A percentile compares a stretch with the other conserved stretches of the same genome.
These are phyloP conservation scores for Apomyelois bistriatella DNA, from an alignment of 2,888 invertebrate genomes.

Conservation along the genomic window DNA sequence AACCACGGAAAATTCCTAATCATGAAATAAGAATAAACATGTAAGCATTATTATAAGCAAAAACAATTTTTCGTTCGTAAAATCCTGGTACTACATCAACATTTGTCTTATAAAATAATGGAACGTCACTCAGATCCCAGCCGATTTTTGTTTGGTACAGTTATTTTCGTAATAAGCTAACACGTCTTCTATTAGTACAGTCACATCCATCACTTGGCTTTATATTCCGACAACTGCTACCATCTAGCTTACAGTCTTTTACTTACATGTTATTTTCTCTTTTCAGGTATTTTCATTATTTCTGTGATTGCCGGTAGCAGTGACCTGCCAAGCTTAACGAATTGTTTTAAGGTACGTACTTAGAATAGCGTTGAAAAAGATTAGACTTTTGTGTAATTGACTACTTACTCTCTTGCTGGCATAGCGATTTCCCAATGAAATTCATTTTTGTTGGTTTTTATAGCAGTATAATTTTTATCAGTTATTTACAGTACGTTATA, in stretches of 20 bases:
- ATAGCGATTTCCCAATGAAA: too few relatives aligned
- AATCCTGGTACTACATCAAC: slow-evolving; percentile 41
- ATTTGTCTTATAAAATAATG: slow-evolving; percentile 73
- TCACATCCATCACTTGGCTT: slow-evolving; percentile 55
- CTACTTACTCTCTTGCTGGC: too few relatives aligned
- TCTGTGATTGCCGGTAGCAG: neutral
- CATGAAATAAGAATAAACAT: neutral
- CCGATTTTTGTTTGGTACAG: slow-evolving; percentile 57
- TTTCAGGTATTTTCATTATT: neutral
- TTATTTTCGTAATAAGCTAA: slow-evolving; percentile 69
- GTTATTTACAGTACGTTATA: too few relatives aligned
- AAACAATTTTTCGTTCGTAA: slow-evolving; percentile 24
- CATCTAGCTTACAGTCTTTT: neutral
- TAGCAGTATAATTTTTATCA: too few relatives aligned
- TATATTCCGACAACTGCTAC: slow-evolving; percentile 5
- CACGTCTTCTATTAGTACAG: slow-evolving; percentile 50
- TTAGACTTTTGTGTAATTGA: too few relatives aligned
- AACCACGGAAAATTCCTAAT: too few relatives aligned
- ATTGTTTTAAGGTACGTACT: too few relatives aligned
- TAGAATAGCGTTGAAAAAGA: too few relatives aligned
- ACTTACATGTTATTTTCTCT: neutral
- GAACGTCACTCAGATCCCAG: slow-evolving; percentile 52
- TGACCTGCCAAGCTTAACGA: neutral
- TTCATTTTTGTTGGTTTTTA: too few relatives aligned
- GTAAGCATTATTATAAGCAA: slow-evolving; percentile 23